A percentile compares a stretch with the other conserved stretches of the same genome.
phyloP scores from a whole-genome alignment of 2,797 vertebrate species.

The Diglossa cyanea region DNA sequence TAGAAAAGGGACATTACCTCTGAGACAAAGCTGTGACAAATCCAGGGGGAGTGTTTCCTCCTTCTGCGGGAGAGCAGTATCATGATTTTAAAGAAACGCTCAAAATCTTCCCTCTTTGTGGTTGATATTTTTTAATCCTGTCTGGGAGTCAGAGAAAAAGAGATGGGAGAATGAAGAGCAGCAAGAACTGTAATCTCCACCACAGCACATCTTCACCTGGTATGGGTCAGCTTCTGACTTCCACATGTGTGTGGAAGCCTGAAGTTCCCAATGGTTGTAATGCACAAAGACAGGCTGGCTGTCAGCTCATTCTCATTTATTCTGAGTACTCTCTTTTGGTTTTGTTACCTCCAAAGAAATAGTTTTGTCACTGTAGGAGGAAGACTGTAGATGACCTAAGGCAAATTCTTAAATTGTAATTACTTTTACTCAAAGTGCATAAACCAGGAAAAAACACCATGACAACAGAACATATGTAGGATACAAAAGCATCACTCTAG shows the following conservation, averaged over 20 bases:
- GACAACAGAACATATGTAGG: not conserved
- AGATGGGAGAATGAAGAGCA: not conserved
- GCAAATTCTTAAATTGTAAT: not conserved
- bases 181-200: not conserved
- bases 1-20: not conserved
- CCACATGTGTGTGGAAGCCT: not conserved
- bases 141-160: not conserved
- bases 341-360: not conserved
- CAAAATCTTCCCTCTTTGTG: not conserved
- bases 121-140: not conserved
- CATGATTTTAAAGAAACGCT: not conserved
- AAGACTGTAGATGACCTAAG: not conserved
- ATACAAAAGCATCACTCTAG: not conserved
- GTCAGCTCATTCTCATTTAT: not conserved
- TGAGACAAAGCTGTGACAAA: not conserved
- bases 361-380: not conserved
- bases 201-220: not conserved
- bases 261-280: not conserved
- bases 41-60: not conserved
- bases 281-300: not conserved
- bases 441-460: not conserved
- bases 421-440: not conserved
- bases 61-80: fast-evolving
- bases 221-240: not conserved
- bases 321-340: not conserved